Base-by-base conservation (phyloP, 2,113 vertebrate species). In the Megalops atlanticus region DNA sequence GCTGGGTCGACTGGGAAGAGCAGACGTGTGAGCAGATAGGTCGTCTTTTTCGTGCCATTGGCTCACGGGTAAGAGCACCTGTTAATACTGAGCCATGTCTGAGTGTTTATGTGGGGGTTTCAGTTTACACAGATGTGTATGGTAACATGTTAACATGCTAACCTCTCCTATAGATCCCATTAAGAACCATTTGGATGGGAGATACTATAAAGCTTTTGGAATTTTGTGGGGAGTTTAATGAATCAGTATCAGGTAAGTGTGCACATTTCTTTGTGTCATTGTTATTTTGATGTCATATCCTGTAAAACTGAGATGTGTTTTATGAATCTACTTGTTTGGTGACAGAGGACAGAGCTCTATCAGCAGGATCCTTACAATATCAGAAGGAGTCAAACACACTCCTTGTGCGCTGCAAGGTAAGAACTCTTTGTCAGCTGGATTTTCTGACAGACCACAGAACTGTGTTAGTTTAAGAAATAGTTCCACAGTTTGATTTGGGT, bases 1-100 rank as follows among this genome's bases (percentile, higher is more conserved):
- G 96, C 76, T 98, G 95, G 90, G n/a, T 99, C 76, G 90, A 92
- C 5, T 99, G 98, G 98, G 96, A 98, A 82, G 95, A 97, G 24
- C 97, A 98, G 80, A 97, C 94, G 0, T 92, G 96, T 85, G 92
- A 95, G 3, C 91, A 97, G 16, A 90, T 99, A 35, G 77, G 93
- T 54, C 89, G 93, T 0, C 90, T 97, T 47, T 90, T 95, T 84
- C 95, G 95, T 75, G 96, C 98, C 35, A 90, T 99, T 70, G 96
- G 96, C 84, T 93, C 86, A 31, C 87, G 89, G 92, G 98, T 99
- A 93, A 95, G 72, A 74, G 18, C 5, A 16, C 18, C 35, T 70
- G 4, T 39, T 38, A 24, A 24, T 47, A 24, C 3, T 39, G 41
- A 24, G 58, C 40, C 80, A 79, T 7, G 78, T 68, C 16, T 7